phyloP scores from a whole-genome alignment of 2,888 invertebrate species.

The Protodeltote pygarga region DNA sequence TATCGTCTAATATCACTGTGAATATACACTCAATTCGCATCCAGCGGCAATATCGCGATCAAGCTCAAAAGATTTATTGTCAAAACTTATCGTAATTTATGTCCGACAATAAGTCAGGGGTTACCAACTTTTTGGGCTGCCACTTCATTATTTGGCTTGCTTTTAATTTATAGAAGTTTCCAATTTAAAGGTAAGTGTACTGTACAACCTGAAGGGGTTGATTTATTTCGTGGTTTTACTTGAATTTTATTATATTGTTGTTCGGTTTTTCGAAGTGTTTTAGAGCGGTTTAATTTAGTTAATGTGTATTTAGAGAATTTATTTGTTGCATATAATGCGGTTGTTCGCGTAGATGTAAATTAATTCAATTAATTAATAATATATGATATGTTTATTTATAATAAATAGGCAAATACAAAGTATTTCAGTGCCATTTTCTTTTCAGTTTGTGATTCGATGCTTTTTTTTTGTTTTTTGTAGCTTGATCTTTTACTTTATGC shows the following conservation, averaged over 20 bases:
- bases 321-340: constrained; percentile 3
- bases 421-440: no score
- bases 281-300: constrained; percentile 17
- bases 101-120: constrained; percentile 79
- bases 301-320: constrained; percentile 19
- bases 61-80: constrained; percentile 71
- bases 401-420: no score
- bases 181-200: constrained; percentile 63
- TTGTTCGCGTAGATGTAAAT: background rate
- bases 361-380: no score
- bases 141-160: constrained; percentile 81
- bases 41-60: constrained; percentile 35
- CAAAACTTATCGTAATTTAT: constrained; percentile 81
- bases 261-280: constrained; percentile 29
- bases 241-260: constrained; percentile 44
- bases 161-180: constrained; percentile 82
- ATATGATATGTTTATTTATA: no score
- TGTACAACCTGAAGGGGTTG: constrained; percentile 61
- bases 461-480: no score
- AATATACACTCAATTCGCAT: constrained; percentile 7
- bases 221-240: constrained; percentile 52
- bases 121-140: constrained; percentile 67
- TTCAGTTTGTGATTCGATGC: no score
- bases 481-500: no score
- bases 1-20: no score